phyloP scores from a whole-genome alignment of 2,888 invertebrate genomes.

The Dichetophora obliterata region DNA sequence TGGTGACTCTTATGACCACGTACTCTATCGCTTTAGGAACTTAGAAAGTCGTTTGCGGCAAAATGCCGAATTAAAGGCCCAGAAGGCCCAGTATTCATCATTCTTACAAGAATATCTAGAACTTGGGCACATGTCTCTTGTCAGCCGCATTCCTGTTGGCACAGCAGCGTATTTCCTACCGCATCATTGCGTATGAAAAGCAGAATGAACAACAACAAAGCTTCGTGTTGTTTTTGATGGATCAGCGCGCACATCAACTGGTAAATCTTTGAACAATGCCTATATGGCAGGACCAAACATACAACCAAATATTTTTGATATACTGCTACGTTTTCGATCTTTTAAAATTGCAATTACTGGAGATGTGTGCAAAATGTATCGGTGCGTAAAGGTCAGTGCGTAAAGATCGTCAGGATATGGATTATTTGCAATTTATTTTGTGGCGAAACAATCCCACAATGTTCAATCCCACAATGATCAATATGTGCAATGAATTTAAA shows the following conservation, averaged over 20 bases:
- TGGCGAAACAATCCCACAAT: constrained; percentile 8
- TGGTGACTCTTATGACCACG: too few relatives aligned
- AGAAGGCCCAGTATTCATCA: too few relatives aligned
- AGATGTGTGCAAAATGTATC: too few relatives aligned
- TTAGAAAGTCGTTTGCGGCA: constrained; percentile 41
- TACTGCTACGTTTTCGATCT: constrained; percentile 40
- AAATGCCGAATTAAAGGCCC: constrained; percentile 33
- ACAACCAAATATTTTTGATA: constrained; percentile 36
- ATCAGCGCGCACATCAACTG: constrained; percentile 32
- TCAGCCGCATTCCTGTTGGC: too few relatives aligned
- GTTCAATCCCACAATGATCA: too few relatives aligned
- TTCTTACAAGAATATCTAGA: too few relatives aligned
- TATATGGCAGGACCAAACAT: constrained; percentile 41
- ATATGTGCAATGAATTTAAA: too few relatives aligned
- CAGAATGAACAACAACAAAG: constrained; percentile 34
- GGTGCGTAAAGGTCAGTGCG: constrained; percentile 12
- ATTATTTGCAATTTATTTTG: constrained; percentile 32
- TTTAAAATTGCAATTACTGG: too few relatives aligned
- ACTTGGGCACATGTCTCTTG: too few relatives aligned
- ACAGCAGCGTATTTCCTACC: constrained; percentile 34
- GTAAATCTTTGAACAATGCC: constrained; percentile 36
- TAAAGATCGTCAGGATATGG: constrained; percentile 14
- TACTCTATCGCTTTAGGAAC: constrained; percentile 42
- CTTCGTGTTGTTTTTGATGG: too few relatives aligned
- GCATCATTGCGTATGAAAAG: constrained; percentile 44